phyloP scores from a whole-genome alignment of 2,113 vertebrate species.

The Strix aluco region DNA sequence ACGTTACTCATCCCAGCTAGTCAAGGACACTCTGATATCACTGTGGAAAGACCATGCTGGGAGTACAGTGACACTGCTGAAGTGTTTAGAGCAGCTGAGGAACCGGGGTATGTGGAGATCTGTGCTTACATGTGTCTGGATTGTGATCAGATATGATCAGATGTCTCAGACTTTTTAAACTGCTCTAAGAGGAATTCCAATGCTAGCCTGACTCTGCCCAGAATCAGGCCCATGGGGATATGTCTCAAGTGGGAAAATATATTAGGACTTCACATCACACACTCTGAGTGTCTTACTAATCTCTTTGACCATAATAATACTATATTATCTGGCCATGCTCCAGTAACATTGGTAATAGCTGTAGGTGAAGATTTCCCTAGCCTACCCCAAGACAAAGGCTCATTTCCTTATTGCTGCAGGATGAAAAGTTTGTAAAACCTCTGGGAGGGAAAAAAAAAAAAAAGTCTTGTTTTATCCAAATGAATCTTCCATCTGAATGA shows the following conservation, averaged over 20 bases:
- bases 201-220: not conserved
- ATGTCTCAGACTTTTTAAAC: not conserved
- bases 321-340: not conserved
- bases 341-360: not conserved
- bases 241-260: not conserved
- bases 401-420: not conserved
- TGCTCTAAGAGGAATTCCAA: not conserved
- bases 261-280: not conserved
- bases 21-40: not conserved
- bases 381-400: not conserved
- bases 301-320: not conserved
- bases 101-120: not conserved
- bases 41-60: not conserved
- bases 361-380: constrained; percentile 10
- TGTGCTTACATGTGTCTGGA: not conserved
- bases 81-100: not conserved
- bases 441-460: not conserved
- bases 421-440: constrained; percentile 5
- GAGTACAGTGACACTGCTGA: not conserved
- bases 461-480: not conserved
- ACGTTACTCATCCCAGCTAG: not conserved
- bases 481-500: not conserved
- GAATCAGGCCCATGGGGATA: rapidly evolving
- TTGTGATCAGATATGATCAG: not conserved
- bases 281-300: not conserved